A percentile compares a stretch with the other conserved stretches of the same genome.
phyloP scores from a whole-genome alignment of 2,888 invertebrate genomes.

The Podotricha telesiphe region DNA sequence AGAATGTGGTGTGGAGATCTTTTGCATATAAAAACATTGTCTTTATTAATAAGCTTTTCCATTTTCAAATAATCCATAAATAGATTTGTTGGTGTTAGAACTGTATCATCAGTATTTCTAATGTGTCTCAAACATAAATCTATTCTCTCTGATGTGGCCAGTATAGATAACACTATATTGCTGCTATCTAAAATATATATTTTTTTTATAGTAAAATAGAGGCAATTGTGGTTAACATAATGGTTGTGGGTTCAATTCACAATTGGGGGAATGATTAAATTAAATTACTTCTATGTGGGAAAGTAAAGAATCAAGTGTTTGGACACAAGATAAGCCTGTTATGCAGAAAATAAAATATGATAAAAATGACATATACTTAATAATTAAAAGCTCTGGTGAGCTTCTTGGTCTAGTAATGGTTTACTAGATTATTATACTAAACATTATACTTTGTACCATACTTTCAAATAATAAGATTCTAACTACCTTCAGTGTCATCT shows the following conservation, averaged over 20 bases:
- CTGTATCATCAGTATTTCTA: slow-evolving; percentile 43
- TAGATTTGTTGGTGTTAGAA: slow-evolving; percentile 50
- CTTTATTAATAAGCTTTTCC: slow-evolving; percentile 50
- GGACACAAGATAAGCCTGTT: too few relatives aligned
- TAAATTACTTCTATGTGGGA: too few relatives aligned
- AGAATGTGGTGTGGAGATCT: slow-evolving; percentile 63
- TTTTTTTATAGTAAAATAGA: neutral
- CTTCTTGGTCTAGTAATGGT: too few relatives aligned
- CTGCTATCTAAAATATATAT: slow-evolving; percentile 31
- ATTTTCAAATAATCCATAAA: slow-evolving; percentile 60
- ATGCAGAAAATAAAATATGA: too few relatives aligned
- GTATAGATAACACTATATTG: slow-evolving; percentile 44
- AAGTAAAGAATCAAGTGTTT: too few relatives aligned
- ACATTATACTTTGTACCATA: too few relatives aligned
- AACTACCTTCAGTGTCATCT: slow-evolving; percentile 51
- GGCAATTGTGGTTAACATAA: too few relatives aligned
- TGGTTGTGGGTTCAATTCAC: too few relatives aligned
- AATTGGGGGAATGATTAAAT: too few relatives aligned
- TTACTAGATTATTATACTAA: too few relatives aligned
- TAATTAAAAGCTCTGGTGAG: too few relatives aligned
- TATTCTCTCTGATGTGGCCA: slow-evolving; percentile 59
- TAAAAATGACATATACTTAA: too few relatives aligned
- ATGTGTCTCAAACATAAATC: slow-evolving; percentile 59
- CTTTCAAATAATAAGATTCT: neutral
- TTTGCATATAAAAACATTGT: slow-evolving; percentile 58